phyloP scores from a whole-genome alignment of 2,888 invertebrate species.

The Melieria omissa region DNA sequence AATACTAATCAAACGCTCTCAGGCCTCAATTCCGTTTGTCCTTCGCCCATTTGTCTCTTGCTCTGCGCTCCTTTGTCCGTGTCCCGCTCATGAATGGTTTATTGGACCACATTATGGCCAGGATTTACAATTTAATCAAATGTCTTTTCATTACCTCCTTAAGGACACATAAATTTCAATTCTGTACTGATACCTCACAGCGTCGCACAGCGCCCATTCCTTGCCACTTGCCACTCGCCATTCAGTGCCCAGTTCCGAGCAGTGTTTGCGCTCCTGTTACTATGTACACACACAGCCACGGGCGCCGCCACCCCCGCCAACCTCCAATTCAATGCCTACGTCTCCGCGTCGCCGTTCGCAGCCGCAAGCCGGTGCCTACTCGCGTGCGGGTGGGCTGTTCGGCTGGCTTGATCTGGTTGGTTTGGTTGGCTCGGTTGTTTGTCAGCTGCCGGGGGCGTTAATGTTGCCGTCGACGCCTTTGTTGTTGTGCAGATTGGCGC shows the following conservation, averaged over 20 bases:
- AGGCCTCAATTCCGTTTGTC: too few species aligned
- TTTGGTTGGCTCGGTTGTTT: background rate
- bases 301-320: too few species aligned
- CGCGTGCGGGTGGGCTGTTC: background rate
- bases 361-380: background rate
- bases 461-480: conserved; percentile 5
- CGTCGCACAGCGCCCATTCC: background rate
- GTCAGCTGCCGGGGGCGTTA: conserved; percentile 4
- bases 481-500: background rate
- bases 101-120: conserved; percentile 8
- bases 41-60: too few species aligned
- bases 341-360: too few species aligned
- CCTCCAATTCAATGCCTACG: too few species aligned
- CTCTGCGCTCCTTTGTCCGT: too few species aligned
- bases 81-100: background rate
- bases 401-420: too few species aligned
- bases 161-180: conserved; percentile 38
- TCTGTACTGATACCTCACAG: background rate
- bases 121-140: conserved; percentile 40
- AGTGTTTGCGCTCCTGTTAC: background rate
- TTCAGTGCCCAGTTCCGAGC: too few species aligned
- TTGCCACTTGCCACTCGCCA: too few species aligned
- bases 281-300: background rate
- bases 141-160: conserved; percentile 35
- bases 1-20: too few species aligned